phyloP scores from a whole-genome alignment of 2,113 vertebrate species.

The Cololabis saira region DNA sequence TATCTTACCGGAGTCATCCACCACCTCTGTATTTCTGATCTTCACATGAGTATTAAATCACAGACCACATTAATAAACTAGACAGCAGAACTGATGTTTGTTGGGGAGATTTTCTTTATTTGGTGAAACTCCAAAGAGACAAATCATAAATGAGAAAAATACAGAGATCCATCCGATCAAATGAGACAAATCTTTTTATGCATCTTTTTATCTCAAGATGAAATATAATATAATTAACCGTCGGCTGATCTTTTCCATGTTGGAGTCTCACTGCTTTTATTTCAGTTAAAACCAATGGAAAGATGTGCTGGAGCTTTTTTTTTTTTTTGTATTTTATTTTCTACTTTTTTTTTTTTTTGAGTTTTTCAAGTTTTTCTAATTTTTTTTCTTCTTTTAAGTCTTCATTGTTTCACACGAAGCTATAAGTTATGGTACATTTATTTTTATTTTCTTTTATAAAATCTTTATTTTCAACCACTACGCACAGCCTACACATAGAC shows the following conservation, averaged over 20 bases:
- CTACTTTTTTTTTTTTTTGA: not conserved
- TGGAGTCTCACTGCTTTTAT: slow-evolving; percentile 57
- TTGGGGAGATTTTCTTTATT: slow-evolving; percentile 73
- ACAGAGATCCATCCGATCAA: slow-evolving; percentile 28
- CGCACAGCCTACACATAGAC: not conserved
- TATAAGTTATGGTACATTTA: not conserved
- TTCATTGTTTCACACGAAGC: not conserved
- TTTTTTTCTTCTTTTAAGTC: not conserved
- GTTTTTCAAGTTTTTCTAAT: not conserved
- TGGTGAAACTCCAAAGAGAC: slow-evolving; percentile 60
- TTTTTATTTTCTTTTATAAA: slow-evolving; percentile 13
- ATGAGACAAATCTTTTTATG: not conserved
- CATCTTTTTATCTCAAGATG: no score
- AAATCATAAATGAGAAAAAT: not conserved
- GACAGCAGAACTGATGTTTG: not conserved
- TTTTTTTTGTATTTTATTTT: no score
- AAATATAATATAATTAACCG: no score
- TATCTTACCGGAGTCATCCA: not conserved
- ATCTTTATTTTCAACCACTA: slow-evolving; percentile 1
- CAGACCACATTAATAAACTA: not conserved
- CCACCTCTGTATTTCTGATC: not conserved
- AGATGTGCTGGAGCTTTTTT: not conserved
- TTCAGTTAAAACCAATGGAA: slow-evolving; percentile 29
- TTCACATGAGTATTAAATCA: not conserved
- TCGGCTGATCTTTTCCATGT: slow-evolving; percentile 2